A percentile compares a stretch with the other conserved stretches of the same genome.
These are phyloP conservation scores for Erithacus rubecula DNA, from an alignment of 2,797 vertebrate genomes.

Conservation along the genomic window DNA sequence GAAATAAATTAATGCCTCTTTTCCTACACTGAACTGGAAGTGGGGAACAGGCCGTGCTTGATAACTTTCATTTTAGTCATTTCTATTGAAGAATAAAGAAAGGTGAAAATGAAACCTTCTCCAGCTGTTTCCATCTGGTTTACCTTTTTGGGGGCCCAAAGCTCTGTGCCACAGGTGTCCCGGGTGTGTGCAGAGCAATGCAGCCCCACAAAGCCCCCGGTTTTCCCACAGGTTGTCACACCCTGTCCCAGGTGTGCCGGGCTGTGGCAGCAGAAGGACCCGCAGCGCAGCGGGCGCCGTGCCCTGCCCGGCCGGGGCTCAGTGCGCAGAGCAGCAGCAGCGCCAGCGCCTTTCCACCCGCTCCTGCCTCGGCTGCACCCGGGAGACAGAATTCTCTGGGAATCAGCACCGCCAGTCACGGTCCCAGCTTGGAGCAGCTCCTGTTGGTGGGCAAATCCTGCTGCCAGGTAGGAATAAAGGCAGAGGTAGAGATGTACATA, in stretches of 20 bases:
- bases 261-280: neutral
- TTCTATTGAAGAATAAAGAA: neutral
- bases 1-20: neutral
- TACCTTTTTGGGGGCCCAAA: neutral
- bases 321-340: neutral
- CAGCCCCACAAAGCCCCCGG: neutral
- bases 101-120: neutral
- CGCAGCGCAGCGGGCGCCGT: neutral
- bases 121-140: rapidly evolving
- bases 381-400: neutral
- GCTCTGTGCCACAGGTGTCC: neutral
- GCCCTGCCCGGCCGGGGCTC: neutral
- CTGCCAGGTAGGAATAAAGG: too few relatives aligned
- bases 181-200: neutral
- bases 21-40: neutral
- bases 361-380: neutral
- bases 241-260: neutral
- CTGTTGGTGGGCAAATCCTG: too few relatives aligned
- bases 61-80: neutral
- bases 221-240: too few relatives aligned
- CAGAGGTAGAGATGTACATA: too few relatives aligned
- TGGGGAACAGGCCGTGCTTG: neutral
- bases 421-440: neutral
- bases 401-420: neutral
- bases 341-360: neutral